Conservation (phyloP, 2,797 vertebrate species). For the Sebastes matsubarae region DNA sequence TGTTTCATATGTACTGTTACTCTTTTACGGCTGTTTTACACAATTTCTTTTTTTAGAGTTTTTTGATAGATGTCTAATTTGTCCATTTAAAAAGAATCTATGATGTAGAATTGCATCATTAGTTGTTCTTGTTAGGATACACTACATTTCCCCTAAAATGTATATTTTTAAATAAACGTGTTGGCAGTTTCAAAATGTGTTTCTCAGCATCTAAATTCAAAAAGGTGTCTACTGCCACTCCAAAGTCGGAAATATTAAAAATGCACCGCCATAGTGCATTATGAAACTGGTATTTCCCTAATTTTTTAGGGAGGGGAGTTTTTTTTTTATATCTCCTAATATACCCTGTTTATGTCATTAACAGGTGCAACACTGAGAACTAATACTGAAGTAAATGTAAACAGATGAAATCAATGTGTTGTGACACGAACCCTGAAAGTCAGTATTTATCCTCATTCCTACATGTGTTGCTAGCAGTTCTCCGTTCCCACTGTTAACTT, state of each 20-base stretch:
- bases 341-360: not conserved
- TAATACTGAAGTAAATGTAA: not conserved
- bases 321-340: not conserved
- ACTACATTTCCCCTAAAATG: not conserved
- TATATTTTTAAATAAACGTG: slow-evolving; percentile 28
- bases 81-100: not conserved
- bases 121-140: not conserved
- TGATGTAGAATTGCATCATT: not conserved
- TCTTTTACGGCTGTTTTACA: not conserved
- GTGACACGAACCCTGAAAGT: not conserved
- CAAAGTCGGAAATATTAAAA: not conserved
- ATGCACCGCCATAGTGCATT: not conserved
- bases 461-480: not conserved
- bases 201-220: not conserved
- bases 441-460: not conserved
- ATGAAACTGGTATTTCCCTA: not conserved
- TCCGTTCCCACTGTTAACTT: not conserved
- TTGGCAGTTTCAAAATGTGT: not conserved
- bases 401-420: not conserved
- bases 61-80: not conserved
- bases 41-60: not conserved
- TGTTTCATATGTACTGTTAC: not conserved
- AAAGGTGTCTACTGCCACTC: not conserved
- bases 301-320: not conserved
- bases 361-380: not conserved